These are phyloP conservation scores for Diploptera punctata DNA, from an alignment of 2,888 invertebrate species.

Conservation along the genomic window DNA sequence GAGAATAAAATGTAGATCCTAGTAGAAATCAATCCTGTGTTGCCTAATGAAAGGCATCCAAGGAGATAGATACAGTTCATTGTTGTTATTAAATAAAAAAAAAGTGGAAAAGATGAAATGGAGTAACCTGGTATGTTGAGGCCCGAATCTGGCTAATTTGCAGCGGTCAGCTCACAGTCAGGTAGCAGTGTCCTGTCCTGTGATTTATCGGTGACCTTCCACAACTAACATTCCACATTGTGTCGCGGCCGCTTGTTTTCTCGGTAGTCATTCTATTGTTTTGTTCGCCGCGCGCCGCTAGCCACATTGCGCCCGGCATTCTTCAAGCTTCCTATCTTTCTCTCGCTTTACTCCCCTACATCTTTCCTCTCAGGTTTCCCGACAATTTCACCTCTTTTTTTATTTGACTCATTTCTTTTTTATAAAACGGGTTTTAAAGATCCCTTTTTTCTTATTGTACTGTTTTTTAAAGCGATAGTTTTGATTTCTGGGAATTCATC, in stretches of 20 bases:
- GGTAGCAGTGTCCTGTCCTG: background rate
- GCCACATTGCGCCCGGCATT: background rate
- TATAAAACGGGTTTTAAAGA: background rate
- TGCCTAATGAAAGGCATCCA: too few relatives aligned
- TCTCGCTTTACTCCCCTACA: background rate
- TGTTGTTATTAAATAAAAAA: too few relatives aligned
- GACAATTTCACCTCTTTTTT: background rate
- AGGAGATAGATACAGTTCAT: too few relatives aligned
- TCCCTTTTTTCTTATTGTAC: too few relatives aligned
- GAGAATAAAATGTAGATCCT: too few relatives aligned
- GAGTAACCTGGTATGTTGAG: too few relatives aligned
- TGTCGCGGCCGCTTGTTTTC: slow-evolving; percentile 5
- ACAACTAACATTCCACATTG: slow-evolving; percentile 11
- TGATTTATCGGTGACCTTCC: slow-evolving; percentile 25
- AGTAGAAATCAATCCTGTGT: too few relatives aligned
- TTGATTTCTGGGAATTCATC: background rate
- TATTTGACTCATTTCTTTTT: background rate
- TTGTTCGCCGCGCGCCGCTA: slow-evolving; percentile 4
- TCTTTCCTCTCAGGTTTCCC: background rate
- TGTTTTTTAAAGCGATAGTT: background rate
- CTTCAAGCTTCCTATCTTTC: background rate
- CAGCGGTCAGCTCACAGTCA: too few relatives aligned
- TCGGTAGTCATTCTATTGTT: slow-evolving; percentile 8
- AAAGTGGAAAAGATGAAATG: too few relatives aligned
- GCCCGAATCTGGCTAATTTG: too few relatives aligned